Percentiles rank a stretch among this genome's conserved stretches.
Evolutionary conservation across 2,888 invertebrate species (phyloP).

Genomic region (Tetragonula carbonaria): DNA sequence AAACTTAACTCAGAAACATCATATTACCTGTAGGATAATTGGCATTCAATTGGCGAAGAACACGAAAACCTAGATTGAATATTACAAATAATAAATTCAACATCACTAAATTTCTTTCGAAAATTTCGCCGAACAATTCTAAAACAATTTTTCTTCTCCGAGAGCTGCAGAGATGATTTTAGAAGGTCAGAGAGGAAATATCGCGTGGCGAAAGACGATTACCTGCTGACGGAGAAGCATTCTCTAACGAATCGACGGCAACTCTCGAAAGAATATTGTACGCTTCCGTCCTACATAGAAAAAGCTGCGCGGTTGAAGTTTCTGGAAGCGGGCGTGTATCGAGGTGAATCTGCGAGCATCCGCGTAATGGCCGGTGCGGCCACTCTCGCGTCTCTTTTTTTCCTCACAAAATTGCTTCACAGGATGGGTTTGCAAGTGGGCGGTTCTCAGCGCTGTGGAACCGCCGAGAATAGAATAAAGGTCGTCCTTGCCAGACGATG

Average conservation of each 20-base stretch:
- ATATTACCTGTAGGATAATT: too few relatives aligned
- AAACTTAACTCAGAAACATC: too few relatives aligned
- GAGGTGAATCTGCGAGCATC: constrained; percentile 52
- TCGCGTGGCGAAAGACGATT: neutral
- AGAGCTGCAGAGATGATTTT: too few relatives aligned
- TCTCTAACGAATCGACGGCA: constrained; percentile 3
- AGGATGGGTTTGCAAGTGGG: constrained; percentile 67
- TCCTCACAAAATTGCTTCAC: constrained; percentile 66
- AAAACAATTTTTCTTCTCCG: neutral
- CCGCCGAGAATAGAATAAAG: constrained; percentile 69
- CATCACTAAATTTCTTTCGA: neutral
- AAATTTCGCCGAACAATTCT: too few relatives aligned
- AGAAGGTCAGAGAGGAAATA: neutral
- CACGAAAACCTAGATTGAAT: too few relatives aligned
- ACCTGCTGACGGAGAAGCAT: neutral
- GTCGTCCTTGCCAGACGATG: constrained; percentile 67
- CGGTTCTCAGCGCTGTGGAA: constrained; percentile 65
- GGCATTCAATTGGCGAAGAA: too few relatives aligned
- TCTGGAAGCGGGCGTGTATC: constrained; percentile 14
- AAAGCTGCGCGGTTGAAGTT: constrained; percentile 25
- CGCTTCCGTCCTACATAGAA: constrained; percentile 14
- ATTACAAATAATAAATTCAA: neutral
- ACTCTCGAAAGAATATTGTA: constrained; percentile 21
- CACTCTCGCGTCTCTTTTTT: constrained; percentile 54
- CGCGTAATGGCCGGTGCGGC: constrained; percentile 39